Conservation (phyloP, 35 echinoderm and acorn worm species). For the Apostichopus parvimensis region DNA sequence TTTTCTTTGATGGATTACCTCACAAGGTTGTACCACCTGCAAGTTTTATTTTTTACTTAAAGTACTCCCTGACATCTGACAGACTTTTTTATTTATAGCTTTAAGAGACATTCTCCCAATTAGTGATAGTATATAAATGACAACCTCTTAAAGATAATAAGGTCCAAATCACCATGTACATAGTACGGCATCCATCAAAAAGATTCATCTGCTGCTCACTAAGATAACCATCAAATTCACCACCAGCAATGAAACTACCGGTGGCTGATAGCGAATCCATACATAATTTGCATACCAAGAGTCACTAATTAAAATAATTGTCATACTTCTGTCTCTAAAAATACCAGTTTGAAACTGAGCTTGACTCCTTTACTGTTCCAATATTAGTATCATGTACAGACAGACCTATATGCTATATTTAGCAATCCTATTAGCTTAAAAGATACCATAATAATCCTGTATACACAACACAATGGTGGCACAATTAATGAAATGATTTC, state of each 20-base stretch:
- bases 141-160: too few species aligned
- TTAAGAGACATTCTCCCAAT: too few species aligned
- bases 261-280: not conserved
- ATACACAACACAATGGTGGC: too few species aligned
- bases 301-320: not conserved
- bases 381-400: not conserved
- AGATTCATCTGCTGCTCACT: not conserved
- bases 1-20: too few species aligned
- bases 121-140: too few species aligned
- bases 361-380: not conserved
- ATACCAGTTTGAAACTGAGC: not conserved
- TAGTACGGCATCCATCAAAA: not conserved
- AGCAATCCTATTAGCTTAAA: not conserved
- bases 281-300: slow-evolving; percentile 1
- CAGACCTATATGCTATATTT: not conserved
- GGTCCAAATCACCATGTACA: too few species aligned
- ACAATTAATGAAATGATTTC: too few species aligned
- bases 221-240: not conserved
- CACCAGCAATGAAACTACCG: not conserved
- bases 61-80: too few species aligned
- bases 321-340: not conserved
- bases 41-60: too few species aligned
- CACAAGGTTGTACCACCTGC: too few species aligned
- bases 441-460: too few species aligned
- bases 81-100: too few species aligned